phyloP scores from a whole-genome alignment of 2,888 invertebrate genomes.

The Patella caerulea region DNA sequence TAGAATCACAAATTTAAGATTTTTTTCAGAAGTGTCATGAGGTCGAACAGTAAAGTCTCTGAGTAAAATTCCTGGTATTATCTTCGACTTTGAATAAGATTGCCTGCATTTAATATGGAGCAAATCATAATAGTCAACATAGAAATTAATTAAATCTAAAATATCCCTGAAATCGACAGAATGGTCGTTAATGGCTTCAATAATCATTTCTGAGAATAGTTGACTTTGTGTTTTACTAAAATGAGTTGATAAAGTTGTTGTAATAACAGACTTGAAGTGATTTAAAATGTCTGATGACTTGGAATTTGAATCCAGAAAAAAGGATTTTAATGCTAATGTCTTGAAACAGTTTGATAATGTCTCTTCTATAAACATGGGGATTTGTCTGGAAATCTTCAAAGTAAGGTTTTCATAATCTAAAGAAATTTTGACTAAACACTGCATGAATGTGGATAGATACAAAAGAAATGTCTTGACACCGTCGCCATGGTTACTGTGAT shows the following conservation, averaged over 20 bases:
- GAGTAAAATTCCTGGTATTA: constrained; percentile 32
- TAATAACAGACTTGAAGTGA: constrained; percentile 23
- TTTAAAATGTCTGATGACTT: background rate
- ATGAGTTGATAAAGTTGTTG: constrained; percentile 34
- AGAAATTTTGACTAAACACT: constrained; percentile 20
- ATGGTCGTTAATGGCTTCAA: background rate
- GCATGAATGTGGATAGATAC: constrained; percentile 37
- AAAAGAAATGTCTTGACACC: constrained; percentile 50
- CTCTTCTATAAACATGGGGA: constrained; percentile 17
- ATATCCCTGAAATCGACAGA: background rate
- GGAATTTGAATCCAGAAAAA: background rate
- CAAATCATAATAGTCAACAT: constrained; percentile 35
- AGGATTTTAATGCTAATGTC: background rate
- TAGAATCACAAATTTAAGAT: constrained; percentile 25
- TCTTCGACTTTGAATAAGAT: constrained; percentile 37
- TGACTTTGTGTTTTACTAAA: constrained; percentile 25
- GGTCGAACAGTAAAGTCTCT: constrained; percentile 21
- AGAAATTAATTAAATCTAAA: constrained; percentile 11
- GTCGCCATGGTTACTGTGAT: constrained; percentile 38
- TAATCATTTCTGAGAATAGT: constrained; percentile 27
- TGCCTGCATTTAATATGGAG: constrained; percentile 41
- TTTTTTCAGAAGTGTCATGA: background rate
- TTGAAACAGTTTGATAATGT: constrained; percentile 19
- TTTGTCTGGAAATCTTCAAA: background rate
- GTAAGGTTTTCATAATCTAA: background rate